Percentiles rank a stretch among this genome's conserved stretches.
Evolutionary conservation across 2,888 invertebrate species (phyloP).

Genomic region (Steinernema scapterisci): DNA sequence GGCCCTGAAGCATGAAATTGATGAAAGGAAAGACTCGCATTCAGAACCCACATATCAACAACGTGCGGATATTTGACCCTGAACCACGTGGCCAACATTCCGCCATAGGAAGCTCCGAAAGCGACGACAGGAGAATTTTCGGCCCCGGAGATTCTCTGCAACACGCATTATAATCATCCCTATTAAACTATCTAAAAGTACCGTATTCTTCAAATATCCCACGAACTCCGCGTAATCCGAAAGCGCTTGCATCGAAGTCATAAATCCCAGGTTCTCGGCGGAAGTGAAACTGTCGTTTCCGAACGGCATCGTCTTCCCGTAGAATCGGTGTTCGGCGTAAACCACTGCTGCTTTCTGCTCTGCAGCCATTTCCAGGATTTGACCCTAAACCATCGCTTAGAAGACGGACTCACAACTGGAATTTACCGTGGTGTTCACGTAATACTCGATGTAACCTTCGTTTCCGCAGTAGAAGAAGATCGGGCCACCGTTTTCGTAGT

Average conservation of each 20-base stretch:
- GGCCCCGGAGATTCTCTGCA: constrained; percentile 55
- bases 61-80: constrained; percentile 92
- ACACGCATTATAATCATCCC: neutral
- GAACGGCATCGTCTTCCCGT: constrained; percentile 86
- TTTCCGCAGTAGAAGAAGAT: constrained; percentile 95
- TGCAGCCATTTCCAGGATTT: neutral
- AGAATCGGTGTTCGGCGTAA: constrained; percentile 94
- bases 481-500: constrained; percentile 74
- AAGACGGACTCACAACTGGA: neutral
- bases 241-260: constrained; percentile 87
- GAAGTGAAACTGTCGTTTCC: constrained; percentile 73
- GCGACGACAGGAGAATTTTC: constrained; percentile 80
- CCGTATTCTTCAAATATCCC: constrained; percentile 73
- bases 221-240: constrained; percentile 88
- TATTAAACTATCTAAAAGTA: constrained; percentile 4
- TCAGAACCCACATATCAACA: constrained; percentile 75
- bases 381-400: neutral
- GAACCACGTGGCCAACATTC: constrained; percentile 94
- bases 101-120: constrained; percentile 88
- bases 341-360: constrained; percentile 81
- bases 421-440: constrained; percentile 81
- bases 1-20: constrained; percentile 76
- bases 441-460: constrained; percentile 87
- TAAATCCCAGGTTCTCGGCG: constrained; percentile 72
- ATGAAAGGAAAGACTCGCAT: neutral